These are phyloP conservation scores for Crenichthys baileyi DNA, from an alignment of 2,797 vertebrate species.

Conservation along the genomic window DNA sequence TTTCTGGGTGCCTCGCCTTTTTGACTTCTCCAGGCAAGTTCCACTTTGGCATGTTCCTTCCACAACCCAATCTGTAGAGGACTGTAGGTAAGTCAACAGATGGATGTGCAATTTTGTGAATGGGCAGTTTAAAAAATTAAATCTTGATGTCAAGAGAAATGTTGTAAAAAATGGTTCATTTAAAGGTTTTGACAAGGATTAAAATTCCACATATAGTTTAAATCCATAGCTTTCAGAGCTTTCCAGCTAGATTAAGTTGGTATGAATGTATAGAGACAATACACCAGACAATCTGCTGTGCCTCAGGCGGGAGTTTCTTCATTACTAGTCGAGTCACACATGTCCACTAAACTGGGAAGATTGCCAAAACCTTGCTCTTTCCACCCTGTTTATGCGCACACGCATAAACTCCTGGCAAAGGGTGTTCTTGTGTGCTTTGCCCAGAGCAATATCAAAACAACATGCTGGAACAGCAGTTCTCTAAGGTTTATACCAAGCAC, in stretches of 20 bases:
- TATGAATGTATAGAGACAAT: constrained; percentile 23
- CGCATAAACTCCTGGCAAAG: constrained; percentile 26
- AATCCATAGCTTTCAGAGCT: constrained; percentile 10
- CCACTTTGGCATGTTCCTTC: neutral
- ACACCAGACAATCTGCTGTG: constrained; percentile 43
- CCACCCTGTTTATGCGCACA: neutral
- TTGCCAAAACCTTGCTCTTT: constrained; percentile 8
- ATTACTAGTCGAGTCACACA: constrained; percentile 43
- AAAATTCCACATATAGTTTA: constrained; percentile 8
- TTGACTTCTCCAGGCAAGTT: neutral
- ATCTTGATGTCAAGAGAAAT: neutral
- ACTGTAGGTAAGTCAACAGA: too few species aligned
- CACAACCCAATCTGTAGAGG: neutral
- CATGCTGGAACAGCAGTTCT: constrained; percentile 39
- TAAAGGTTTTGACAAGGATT: neutral
- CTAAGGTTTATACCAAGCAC: neutral
- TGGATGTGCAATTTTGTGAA: neutral
- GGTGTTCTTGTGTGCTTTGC: constrained; percentile 11
- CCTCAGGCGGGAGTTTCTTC: constrained; percentile 30
- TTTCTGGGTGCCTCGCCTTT: neutral
- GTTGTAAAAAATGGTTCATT: neutral
- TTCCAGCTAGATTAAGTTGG: constrained; percentile 12
- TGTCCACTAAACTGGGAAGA: constrained; percentile 23
- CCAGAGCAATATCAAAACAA: constrained; percentile 40
- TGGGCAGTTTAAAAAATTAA: neutral